Base-by-base conservation (phyloP, 2,888 invertebrate species). In the Eurytoma adleriae region DNA sequence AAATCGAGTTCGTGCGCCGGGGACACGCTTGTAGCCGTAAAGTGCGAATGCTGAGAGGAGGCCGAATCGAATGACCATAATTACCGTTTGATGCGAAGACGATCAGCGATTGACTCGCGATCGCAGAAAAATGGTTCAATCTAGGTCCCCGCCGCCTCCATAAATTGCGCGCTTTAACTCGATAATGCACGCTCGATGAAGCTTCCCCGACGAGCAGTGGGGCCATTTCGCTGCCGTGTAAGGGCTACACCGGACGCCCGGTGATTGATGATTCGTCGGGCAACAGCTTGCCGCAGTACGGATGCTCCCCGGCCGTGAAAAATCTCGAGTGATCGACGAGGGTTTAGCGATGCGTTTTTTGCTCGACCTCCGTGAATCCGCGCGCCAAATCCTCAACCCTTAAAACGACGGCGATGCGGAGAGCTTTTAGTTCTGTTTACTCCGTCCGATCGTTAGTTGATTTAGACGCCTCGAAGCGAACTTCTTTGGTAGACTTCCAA, bases 81-180 rank as follows among this genome's bases (percentile, higher is more conserved):
- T 75, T 70, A 74, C 48, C 67, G 52, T 0, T 52, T 16, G 5
- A 24, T 0, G 30, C 10, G 50, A 16, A 1, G 14, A n/a, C 59
- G 24, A 69, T 68, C 68, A 30, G 48, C 73, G 62, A 54, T 68
- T 48, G 24, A 71, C 59, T 72, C 13, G 61, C 14, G 18, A 48
- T 57, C 68, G 48, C n/a, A 56, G 70, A 74, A 74, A 74, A 79
- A 79, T 74, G 69, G 52, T 70, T 75, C 70, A 69, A 74, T 79
- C 61, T 14, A 5, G 56, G n/a, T 13, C 18, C 57, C 16, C 20
- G n/a, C 27, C 54, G 56, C 24, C n/a, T 12, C 18, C 18, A 30
- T 27, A 54, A 50, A 68, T 7, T 1, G 27, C 69, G 62, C 62
- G 77, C 57, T 77, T 77, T 69, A 77, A 77, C 77, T 70, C 40